Conservation (phyloP, 2,797 vertebrate species). For the Microtus agrestis region DNA sequence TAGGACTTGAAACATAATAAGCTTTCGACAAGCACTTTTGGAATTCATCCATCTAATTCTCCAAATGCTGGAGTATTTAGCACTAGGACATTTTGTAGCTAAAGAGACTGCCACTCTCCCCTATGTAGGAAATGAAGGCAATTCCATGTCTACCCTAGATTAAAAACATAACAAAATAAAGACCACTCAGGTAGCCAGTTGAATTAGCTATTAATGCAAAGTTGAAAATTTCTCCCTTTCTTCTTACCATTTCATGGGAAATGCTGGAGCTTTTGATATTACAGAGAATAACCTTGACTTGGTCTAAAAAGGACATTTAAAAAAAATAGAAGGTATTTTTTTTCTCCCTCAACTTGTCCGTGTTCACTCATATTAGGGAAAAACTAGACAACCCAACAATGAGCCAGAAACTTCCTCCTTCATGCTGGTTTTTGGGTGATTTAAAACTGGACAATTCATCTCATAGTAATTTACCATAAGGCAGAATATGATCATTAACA, state of each 20-base stretch:
- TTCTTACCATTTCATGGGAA: conserved; percentile 23
- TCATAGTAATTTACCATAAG: not conserved
- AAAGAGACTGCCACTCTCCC: not conserved
- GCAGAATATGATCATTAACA: conserved; percentile 1
- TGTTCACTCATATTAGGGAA: not conserved
- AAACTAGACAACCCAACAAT: not conserved
- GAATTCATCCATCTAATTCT: conserved; percentile 35
- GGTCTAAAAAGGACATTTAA: not conserved
- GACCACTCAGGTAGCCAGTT: not conserved
- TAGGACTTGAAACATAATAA: not conserved
- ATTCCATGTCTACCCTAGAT: not conserved
- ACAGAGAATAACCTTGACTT: conserved; percentile 17
- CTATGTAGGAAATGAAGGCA: not conserved
- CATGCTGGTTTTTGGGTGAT: not conserved
- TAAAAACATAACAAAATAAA: not conserved
- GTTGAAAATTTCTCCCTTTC: not conserved
- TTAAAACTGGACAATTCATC: conserved; percentile 31
- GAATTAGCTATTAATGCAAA: not conserved
- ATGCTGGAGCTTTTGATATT: not conserved
- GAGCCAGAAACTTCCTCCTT: not conserved
- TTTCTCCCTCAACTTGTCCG: not conserved
- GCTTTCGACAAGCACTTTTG: not conserved
- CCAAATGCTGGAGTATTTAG: not conserved
- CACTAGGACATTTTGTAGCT: not conserved
- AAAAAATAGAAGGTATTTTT: not conserved